Conservation (phyloP, 2,113 vertebrate genomes). For the Elanoides forficatus region DNA sequence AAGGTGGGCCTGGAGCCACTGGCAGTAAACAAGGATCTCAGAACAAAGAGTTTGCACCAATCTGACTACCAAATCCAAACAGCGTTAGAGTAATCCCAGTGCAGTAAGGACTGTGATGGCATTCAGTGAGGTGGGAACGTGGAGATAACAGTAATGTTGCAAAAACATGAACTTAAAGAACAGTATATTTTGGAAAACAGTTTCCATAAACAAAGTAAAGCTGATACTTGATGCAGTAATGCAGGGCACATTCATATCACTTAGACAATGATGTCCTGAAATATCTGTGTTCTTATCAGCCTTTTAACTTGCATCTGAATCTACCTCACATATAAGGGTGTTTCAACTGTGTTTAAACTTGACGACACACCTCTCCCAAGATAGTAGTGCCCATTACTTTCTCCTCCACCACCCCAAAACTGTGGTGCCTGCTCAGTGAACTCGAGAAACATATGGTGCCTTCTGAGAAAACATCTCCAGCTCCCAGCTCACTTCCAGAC, state of each 20-base stretch:
- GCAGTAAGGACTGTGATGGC: not conserved
- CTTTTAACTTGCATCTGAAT: not conserved
- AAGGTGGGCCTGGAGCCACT: not conserved
- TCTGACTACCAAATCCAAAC: not conserved
- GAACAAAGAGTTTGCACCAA: not conserved
- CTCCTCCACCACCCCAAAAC: not conserved
- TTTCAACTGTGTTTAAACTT: not conserved
- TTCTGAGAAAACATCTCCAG: not conserved
- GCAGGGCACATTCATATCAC: not conserved
- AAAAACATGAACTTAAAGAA: not conserved
- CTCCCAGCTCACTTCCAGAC: not conserved
- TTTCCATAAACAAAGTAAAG: not conserved
- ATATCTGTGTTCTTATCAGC: not conserved
- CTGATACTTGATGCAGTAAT: not conserved
- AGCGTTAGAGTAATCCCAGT: not conserved
- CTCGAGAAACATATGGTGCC: not conserved
- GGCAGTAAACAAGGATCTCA: not conserved
- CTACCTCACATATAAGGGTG: not conserved
- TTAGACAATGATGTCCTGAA: not conserved
- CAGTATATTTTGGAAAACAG: not conserved
- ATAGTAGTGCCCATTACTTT: not conserved
- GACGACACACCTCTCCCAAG: not conserved
- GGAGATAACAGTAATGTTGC: not conserved
- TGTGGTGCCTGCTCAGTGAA: not conserved
- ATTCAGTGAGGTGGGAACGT: not conserved